Evolutionary conservation across 2,888 invertebrate genomes (phyloP), one percentile per base, ranked within the genome.

Genomic region (Chirona hameri): DNA sequence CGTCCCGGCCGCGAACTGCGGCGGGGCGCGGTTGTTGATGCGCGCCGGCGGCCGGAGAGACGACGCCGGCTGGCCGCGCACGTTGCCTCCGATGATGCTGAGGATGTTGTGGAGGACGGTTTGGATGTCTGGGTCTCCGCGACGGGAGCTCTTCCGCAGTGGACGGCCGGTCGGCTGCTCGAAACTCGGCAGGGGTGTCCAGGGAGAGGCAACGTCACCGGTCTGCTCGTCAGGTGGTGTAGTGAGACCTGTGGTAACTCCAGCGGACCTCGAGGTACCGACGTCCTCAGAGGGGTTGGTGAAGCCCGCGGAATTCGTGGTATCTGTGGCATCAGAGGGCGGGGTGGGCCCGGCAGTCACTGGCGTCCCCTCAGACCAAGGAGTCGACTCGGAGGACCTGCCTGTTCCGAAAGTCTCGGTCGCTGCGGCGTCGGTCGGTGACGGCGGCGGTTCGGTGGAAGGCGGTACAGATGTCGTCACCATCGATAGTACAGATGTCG

Each of bases 21-120:
- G 85, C 0, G 96, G 97, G 0, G 96, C 96, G 83, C 97, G 89
- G 87, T 97, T 95, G 86, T 18, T 52, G 87, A 86, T 10, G 86
- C 87, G 9, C 29, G 72, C 72, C 29, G 69, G 69, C 27, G 27
- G 69, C 69, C 29, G 69, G 27, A 27, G 72, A 5, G 72, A 15
- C 15, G 72, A 4, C 31, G 31, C 31, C 72, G 15, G 15, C 31
- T 15, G 29, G 31, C 72, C 72, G 24, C 79, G 46, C 79, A 79
- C 79, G 46, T 48, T 48, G 27, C 79, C 48, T 7, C 79, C 79
- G 79, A 79, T 46, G 29, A 79, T 79, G 79, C 48, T 79, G 48
- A 79, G 39, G 79, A 79, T 79, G 79, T 48, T 79, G 79, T 48
- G 46, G 79, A 79, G 79, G 10, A 79, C 79, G 46, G 39, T n/a